Percentiles rank a stretch among this genome's conserved stretches.
phyloP scores from a whole-genome alignment of 37 sponge, comb jelly and placozoan genomes.

The Beroe forskalii region DNA sequence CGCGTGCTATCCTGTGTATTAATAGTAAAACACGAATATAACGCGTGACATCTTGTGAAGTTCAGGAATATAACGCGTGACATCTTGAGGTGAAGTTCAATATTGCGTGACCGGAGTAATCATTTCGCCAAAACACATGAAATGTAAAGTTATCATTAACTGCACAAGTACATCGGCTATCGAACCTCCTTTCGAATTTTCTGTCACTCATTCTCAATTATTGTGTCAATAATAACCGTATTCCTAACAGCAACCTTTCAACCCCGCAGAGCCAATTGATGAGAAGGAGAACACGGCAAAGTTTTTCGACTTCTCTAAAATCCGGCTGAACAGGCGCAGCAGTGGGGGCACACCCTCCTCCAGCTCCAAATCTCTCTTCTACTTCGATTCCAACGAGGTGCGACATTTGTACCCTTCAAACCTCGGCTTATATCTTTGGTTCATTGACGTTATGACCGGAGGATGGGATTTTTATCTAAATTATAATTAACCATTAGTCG shows the following conservation, averaged over 20 bases:
- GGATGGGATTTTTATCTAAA: background rate
- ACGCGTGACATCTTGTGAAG: too few relatives aligned
- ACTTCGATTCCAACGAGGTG: slow-evolving; percentile 21
- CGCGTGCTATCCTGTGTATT: too few relatives aligned
- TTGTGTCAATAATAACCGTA: too few relatives aligned
- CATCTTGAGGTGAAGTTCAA: too few relatives aligned
- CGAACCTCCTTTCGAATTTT: background rate
- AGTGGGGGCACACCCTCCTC: background rate
- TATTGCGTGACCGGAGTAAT: too few relatives aligned
- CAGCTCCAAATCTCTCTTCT: slow-evolving; percentile 13
- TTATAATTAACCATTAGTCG: background rate
- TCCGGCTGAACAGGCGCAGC: background rate
- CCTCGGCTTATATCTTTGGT: too few relatives aligned
- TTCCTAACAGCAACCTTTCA: background rate
- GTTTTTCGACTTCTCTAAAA: slow-evolving; percentile 21
- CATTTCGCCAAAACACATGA: too few relatives aligned
- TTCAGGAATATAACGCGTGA: too few relatives aligned
- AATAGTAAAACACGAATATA: too few relatives aligned
- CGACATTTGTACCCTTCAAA: too few relatives aligned
- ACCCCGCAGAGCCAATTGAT: background rate
- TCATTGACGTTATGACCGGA: too few relatives aligned
- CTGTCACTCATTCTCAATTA: background rate
- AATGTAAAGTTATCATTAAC: too few relatives aligned
- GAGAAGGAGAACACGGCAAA: background rate
- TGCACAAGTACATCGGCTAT: background rate